Evolutionary conservation across 1,140 invertebrate species (phyloP).

Genomic region (Neuroterus valhalla): DNA sequence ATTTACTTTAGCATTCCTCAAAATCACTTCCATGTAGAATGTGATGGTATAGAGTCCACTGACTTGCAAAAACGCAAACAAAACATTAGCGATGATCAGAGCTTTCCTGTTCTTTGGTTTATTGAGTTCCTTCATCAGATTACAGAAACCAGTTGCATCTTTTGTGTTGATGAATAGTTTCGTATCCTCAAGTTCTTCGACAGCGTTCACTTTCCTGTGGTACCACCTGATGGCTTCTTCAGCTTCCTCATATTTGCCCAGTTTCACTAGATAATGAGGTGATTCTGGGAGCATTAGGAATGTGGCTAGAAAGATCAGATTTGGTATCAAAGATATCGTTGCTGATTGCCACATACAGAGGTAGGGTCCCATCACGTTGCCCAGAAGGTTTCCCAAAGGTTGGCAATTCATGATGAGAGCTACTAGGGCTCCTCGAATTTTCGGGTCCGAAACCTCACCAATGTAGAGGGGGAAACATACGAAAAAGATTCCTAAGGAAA

Average conservation of each 20-base stretch:
- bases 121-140: constrained; percentile 27
- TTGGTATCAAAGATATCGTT: constrained; percentile 73
- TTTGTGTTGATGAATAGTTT: constrained; percentile 40
- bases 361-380: constrained; percentile 80
- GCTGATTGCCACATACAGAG: constrained; percentile 72
- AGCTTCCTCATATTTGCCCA: constrained; percentile 77
- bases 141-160: constrained; percentile 22
- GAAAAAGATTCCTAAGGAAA: constrained; percentile 80
- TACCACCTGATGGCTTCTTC: constrained; percentile 67
- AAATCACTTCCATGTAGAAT: constrained; percentile 84
- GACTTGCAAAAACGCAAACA: constrained; percentile 84
- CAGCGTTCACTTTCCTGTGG: constrained; percentile 30
- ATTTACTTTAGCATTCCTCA: constrained; percentile 76
- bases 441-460: constrained; percentile 78
- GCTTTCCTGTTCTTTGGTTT: constrained; percentile 76
- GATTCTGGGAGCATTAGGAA: constrained; percentile 83
- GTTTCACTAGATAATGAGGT: constrained; percentile 81
- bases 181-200: constrained; percentile 35
- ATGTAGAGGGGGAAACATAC: constrained; percentile 81
- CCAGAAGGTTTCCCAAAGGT: constrained; percentile 80
- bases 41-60: constrained; percentile 84
- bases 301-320: constrained; percentile 75
- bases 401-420: constrained; percentile 41
- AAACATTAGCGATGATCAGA: constrained; percentile 78
- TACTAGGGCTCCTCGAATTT: constrained; percentile 80